A percentile compares a stretch with the other conserved stretches of the same genome.
These are phyloP conservation scores for Drosophila bocqueti DNA, from an alignment of 1,140 invertebrate species.

Conservation along the genomic window DNA sequence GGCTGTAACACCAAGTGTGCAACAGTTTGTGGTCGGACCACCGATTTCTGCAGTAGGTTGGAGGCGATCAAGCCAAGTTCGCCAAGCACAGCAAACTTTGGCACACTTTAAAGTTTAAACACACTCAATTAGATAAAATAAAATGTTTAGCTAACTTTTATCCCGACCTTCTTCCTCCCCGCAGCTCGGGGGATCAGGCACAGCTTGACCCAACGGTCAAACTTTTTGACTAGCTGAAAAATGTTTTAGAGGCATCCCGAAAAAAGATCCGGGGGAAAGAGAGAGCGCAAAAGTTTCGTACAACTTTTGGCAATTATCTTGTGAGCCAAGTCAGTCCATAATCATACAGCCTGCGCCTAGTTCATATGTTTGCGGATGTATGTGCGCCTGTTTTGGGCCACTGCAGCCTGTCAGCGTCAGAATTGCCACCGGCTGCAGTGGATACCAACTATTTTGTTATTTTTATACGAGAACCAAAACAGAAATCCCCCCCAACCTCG, in stretches of 20 bases:
- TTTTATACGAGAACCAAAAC: constrained; percentile 40
- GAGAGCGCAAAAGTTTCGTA: constrained; percentile 47
- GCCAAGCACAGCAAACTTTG: constrained; percentile 65
- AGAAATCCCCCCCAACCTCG: constrained; percentile 14
- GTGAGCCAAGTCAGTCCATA: constrained; percentile 57
- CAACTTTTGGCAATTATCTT: constrained; percentile 83
- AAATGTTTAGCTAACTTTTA: constrained; percentile 80
- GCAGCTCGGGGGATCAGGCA: constrained; percentile 52
- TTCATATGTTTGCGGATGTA: background rate
- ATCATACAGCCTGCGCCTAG: constrained; percentile 40
- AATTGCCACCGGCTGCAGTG: constrained; percentile 34
- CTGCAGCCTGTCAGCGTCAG: constrained; percentile 55
- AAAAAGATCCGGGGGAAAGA: constrained; percentile 18
- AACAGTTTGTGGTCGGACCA: constrained; percentile 59
- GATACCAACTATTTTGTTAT: constrained; percentile 35
- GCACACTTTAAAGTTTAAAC: constrained; percentile 82
- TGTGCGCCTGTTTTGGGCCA: constrained; percentile 20
- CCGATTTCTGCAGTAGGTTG: constrained; percentile 21
- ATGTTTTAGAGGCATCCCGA: constrained; percentile 61
- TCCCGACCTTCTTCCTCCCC: constrained; percentile 1
- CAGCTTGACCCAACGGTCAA: constrained; percentile 79
- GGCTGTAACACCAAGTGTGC: constrained; percentile 28
- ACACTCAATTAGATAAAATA: constrained; percentile 83
- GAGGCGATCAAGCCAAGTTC: constrained; percentile 40
- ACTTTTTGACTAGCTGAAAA: constrained; percentile 82